These are phyloP conservation scores for Nothoprocta pentlandii DNA, from an alignment of 2,113 vertebrate genomes.

Conservation along the genomic window DNA sequence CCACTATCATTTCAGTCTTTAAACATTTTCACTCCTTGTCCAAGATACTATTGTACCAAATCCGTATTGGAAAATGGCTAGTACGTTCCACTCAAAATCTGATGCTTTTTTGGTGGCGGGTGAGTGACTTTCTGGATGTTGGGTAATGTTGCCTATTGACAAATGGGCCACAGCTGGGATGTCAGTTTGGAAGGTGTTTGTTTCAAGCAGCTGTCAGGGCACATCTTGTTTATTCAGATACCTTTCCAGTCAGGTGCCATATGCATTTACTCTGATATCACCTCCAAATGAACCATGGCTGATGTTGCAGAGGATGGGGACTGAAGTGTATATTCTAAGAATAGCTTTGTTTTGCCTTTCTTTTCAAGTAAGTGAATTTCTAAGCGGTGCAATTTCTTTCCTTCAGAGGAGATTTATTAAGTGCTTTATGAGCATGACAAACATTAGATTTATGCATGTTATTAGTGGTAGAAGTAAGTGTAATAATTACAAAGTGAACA, in stretches of 20 bases:
- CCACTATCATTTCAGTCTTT: background rate
- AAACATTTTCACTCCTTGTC: background rate
- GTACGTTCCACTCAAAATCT: background rate
- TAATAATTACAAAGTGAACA: slow-evolving; percentile 28
- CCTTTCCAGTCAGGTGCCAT: slow-evolving; percentile 48
- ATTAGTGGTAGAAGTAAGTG: slow-evolving; percentile 24
- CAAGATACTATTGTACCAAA: background rate
- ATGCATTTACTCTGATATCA: slow-evolving; percentile 49
- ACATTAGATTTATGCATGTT: slow-evolving; percentile 21
- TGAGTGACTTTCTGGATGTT: background rate
- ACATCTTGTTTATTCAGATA: slow-evolving; percentile 48
- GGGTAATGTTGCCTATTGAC: background rate
- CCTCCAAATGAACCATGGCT: slow-evolving; percentile 37
- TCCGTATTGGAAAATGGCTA: background rate
- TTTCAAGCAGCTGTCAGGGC: slow-evolving; percentile 61
- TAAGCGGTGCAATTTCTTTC: background rate
- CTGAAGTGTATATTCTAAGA: slow-evolving; percentile 42
- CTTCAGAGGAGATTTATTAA: slow-evolving; percentile 10
- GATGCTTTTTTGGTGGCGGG: background rate
- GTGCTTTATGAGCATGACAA: slow-evolving; percentile 18
- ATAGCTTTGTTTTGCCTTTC: background rate
- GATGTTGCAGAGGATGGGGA: slow-evolving; percentile 3
- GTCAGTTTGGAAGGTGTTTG: slow-evolving; percentile 38
- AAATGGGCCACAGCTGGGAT: background rate
- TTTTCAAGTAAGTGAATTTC: slow-evolving; percentile 4